Conservation (phyloP, 2,888 invertebrate species). For the Subacronicta megacephala region DNA sequence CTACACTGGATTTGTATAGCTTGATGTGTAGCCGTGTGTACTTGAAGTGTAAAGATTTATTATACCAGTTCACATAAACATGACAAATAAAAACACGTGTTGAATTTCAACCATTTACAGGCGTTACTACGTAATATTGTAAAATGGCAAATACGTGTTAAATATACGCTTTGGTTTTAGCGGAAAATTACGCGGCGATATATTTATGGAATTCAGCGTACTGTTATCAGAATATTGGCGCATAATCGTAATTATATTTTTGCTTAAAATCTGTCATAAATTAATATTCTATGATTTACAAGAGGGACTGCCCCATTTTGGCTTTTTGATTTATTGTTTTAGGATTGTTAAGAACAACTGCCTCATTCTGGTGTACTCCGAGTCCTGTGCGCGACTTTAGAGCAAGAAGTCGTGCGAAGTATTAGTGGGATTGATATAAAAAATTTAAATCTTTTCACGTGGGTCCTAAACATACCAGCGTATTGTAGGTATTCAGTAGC, state of each 20-base stretch:
- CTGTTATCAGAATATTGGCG: constrained; percentile 11
- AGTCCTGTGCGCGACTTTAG: too few relatives aligned
- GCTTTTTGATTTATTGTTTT: too few relatives aligned
- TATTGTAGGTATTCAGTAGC: too few relatives aligned
- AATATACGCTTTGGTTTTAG: constrained; percentile 29
- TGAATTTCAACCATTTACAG: constrained; percentile 21
- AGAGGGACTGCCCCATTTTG: too few relatives aligned
- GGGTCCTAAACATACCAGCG: too few relatives aligned
- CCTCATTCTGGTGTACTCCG: too few relatives aligned
- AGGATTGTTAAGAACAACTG: background rate
- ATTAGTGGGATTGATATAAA: too few relatives aligned
- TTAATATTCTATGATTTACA: background rate
- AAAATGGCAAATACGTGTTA: constrained; percentile 30
- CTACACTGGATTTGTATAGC: too few relatives aligned
- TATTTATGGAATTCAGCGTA: constrained; percentile 21
- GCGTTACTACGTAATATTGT: constrained; percentile 16
- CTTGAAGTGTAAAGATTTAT: too few relatives aligned
- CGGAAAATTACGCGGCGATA: constrained; percentile 31
- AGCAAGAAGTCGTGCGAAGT: too few relatives aligned
- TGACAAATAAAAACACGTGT: constrained; percentile 29
- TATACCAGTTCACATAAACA: constrained; percentile 16
- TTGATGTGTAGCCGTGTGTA: too few relatives aligned
- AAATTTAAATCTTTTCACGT: too few relatives aligned
- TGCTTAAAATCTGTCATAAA: background rate
- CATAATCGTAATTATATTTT: background rate